phyloP scores from a whole-genome alignment of 2,113 vertebrate genomes.

The Tupaia chinensis region DNA sequence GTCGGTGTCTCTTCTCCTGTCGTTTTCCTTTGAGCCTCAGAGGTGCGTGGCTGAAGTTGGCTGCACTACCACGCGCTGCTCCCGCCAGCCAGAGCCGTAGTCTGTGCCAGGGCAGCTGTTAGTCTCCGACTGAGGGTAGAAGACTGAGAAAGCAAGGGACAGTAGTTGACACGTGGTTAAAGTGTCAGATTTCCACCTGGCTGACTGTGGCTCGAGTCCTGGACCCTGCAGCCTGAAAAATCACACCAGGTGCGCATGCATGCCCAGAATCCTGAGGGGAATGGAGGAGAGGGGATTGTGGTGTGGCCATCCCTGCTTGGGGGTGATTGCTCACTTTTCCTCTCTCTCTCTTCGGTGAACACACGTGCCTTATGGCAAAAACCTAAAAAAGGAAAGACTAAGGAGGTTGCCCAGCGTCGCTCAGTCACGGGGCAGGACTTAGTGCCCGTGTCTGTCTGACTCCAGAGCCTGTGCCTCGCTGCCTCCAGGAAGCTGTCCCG shows the following conservation, averaged over 20 bases:
- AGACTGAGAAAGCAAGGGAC: neutral
- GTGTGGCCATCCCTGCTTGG: no score
- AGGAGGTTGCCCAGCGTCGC: neutral
- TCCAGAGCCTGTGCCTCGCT: neutral
- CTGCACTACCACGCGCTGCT: neutral
- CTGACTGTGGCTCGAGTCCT: no score
- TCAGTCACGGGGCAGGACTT: neutral
- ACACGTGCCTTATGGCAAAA: no score
- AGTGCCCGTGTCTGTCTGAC: neutral
- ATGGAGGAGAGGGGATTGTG: no score
- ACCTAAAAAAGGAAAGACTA: no score
- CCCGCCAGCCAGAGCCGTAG: neutral
- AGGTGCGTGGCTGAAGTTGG: neutral
- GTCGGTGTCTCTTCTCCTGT: slow-evolving; percentile 81
- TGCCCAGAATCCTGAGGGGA: no score
- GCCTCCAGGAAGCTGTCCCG: neutral
- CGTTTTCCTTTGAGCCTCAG: neutral
- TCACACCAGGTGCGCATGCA: no score
- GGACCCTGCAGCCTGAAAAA: no score
- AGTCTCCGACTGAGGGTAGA: neutral
- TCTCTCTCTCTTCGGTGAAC: no score
- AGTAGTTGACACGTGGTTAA: no score
- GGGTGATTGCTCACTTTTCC: no score
- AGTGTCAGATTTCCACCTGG: no score
- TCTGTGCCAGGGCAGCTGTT: neutral